Evolutionary conservation across 2,797 vertebrate species (phyloP).

Genomic region (Podarcis lilfordi): DNA sequence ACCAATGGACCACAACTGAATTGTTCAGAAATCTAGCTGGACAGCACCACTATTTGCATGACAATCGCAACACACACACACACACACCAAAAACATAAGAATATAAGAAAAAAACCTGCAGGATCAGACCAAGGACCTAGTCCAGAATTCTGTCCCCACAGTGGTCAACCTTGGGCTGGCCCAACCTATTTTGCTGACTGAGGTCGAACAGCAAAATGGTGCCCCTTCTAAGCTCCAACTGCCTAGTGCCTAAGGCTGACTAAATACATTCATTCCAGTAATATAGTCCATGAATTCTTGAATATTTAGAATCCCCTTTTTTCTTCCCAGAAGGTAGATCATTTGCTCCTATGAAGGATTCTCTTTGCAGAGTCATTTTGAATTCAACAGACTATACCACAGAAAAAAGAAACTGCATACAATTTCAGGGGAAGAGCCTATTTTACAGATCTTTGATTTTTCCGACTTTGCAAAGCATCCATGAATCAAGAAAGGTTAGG

Average conservation of each 20-base stretch:
- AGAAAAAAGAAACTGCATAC: background rate
- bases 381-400: background rate
- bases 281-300: background rate
- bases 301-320: background rate
- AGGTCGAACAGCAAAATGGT: too few species aligned
- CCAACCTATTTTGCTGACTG: too few species aligned
- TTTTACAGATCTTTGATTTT: background rate
- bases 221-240: too few species aligned
- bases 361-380: background rate
- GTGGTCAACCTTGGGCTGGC: background rate
- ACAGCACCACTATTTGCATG: background rate
- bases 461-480: background rate
- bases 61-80: too few species aligned
- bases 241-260: too few species aligned
- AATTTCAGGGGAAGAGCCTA: background rate
- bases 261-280: too few species aligned
- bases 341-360: conserved; percentile 3
- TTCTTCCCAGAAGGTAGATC: background rate
- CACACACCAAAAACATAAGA: background rate
- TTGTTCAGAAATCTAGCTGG: background rate
- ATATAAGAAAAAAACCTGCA: background rate
- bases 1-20: too few species aligned
- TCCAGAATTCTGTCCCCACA: background rate
- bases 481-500: background rate
- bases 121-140: background rate